Evolutionary conservation across 2,888 invertebrate species (phyloP).

Genomic region (Orthosia incerta): DNA sequence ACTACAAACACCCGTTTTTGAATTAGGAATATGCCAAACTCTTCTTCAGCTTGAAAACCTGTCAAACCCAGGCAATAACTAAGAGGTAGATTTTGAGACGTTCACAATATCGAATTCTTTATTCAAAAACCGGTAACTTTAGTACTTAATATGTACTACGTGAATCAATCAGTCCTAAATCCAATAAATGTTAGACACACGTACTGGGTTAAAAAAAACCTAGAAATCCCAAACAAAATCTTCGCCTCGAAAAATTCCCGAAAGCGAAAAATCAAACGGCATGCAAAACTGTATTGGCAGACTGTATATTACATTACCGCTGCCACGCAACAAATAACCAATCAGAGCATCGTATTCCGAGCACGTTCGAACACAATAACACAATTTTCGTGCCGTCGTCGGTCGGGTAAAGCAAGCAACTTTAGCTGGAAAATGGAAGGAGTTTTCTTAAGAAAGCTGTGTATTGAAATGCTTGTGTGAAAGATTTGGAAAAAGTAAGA

Average conservation of each 20-base stretch:
- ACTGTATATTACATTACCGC: slow-evolving; percentile 51
- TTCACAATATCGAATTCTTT: too few relatives aligned
- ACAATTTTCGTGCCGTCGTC: slow-evolving; percentile 61
- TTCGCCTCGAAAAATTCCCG: neutral
- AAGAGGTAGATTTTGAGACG: too few relatives aligned
- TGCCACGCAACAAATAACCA: slow-evolving; percentile 62
- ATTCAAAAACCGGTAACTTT: too few relatives aligned
- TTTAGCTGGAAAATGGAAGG: slow-evolving; percentile 27
- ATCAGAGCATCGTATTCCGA: slow-evolving; percentile 56
- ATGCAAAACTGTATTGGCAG: slow-evolving; percentile 51
- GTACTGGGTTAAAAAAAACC: too few relatives aligned
- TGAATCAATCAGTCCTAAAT: too few relatives aligned
- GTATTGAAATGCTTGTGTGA: neutral
- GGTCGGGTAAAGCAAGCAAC: slow-evolving; percentile 26
- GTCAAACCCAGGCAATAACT: too few relatives aligned
- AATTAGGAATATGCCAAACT: too few relatives aligned
- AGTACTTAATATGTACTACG: too few relatives aligned
- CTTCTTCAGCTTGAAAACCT: too few relatives aligned
- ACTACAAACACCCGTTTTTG: too few relatives aligned
- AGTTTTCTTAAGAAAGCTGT: slow-evolving; percentile 5
- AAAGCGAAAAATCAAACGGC: slow-evolving; percentile 22
- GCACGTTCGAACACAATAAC: slow-evolving; percentile 64
- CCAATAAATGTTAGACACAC: too few relatives aligned
- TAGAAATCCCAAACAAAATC: neutral
- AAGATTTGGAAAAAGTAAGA: too few relatives aligned